Percentiles rank a stretch among this genome's conserved stretches.
Evolutionary conservation across 2,888 invertebrate genomes (phyloP).

Genomic region (Luffia ferchaultella): DNA sequence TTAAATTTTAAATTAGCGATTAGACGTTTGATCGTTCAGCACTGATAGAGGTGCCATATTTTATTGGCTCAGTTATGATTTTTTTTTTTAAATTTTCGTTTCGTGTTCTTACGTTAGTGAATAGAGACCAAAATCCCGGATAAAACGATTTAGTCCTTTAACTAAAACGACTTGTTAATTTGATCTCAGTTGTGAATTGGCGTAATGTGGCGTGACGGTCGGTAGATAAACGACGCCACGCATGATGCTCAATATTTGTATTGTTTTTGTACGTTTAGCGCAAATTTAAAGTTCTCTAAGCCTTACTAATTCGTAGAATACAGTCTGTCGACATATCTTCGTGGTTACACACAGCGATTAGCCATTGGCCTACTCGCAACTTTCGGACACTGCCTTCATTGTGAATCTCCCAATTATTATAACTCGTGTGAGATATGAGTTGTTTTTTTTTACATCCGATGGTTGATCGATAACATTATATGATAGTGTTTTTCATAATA

Average conservation of each 20-base stretch:
- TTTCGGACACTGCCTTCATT: no score
- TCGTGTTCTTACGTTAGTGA: conserved; percentile 22
- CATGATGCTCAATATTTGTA: conserved; percentile 11
- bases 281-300: neutral
- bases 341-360: neutral
- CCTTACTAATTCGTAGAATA: neutral
- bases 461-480: no score
- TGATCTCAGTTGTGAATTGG: conserved; percentile 46
- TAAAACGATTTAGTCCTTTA: conserved; percentile 39
- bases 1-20: conserved; percentile 45
- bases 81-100: neutral
- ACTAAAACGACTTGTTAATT: conserved; percentile 43
- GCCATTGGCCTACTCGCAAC: no score
- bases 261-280: conserved; percentile 1
- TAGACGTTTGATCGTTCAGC: conserved; percentile 41
- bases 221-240: conserved; percentile 23
- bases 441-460: no score
- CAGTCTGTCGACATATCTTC: neutral
- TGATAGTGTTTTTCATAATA: no score
- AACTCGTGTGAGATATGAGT: no score
- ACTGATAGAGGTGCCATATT: conserved; percentile 62
- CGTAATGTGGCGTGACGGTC: conserved; percentile 14
- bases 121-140: conserved; percentile 59
- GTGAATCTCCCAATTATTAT: no score
- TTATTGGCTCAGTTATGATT: conserved; percentile 42